Evolutionary conservation across 2,888 invertebrate species (phyloP).

Genomic region (Blomia tropicalis): DNA sequence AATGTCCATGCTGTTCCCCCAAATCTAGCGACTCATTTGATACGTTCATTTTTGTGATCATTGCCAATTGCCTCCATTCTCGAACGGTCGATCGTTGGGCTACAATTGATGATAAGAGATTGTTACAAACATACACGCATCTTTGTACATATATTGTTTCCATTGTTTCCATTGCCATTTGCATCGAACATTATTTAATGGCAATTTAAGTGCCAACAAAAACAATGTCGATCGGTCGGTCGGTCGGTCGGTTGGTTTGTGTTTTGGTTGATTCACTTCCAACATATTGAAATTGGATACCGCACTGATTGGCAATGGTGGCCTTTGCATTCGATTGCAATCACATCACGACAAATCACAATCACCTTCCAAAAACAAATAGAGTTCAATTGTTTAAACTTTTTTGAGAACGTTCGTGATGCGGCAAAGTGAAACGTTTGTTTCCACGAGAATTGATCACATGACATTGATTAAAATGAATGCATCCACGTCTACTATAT

Average conservation of each 20-base stretch:
- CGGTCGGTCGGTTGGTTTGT: too few relatives aligned
- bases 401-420: too few relatives aligned
- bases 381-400: not conserved
- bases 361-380: too few relatives aligned
- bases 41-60: not conserved
- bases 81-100: too few relatives aligned
- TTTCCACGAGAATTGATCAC: not conserved
- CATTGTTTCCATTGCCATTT: not conserved
- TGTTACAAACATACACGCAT: too few relatives aligned
- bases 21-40: not conserved
- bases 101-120: too few relatives aligned
- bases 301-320: not conserved
- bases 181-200: not conserved
- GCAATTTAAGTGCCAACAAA: conserved; percentile 2
- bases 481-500: too few relatives aligned
- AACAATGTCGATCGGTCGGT: not conserved
- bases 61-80: too few relatives aligned
- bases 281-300: conserved; percentile 10
- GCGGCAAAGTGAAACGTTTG: not conserved
- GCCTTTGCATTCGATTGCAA: not conserved
- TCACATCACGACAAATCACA: too few relatives aligned
- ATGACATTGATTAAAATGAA: not conserved
- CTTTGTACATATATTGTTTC: too few relatives aligned
- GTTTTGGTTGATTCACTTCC: too few relatives aligned
- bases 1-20: too few relatives aligned